Base-by-base conservation (phyloP, 2,113 vertebrate genomes). In the Hassar affinis region DNA sequence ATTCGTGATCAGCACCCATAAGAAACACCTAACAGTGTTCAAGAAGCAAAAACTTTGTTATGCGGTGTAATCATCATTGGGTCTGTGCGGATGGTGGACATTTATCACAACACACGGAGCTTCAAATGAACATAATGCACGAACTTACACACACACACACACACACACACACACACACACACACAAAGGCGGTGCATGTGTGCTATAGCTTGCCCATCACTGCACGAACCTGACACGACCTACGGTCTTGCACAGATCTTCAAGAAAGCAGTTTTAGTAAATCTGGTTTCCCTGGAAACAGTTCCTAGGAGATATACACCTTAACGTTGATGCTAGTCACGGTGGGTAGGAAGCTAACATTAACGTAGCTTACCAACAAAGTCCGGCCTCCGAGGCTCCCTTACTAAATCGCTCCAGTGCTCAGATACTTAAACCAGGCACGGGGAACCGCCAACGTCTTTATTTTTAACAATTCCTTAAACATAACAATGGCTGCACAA, bases 351-450 rank as follows among this genome's bases (percentile, higher is more conserved):
- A 61, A 25, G 81, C 81, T 82, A 75, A 25, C 47, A 1, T n/a
- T 45, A 56, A 45, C 66, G 2, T 79, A 84, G 64, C 76, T 84
- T 84, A 84, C 83, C 83, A 51, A 79, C 76, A 79, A 72, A 79
- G 52, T 79, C 83, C 52, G 76, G 54, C 27, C 77, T 84, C 61
- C 61, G 2, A 35, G n/a, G 25, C 56, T 66, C 18, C 27, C 61
- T 59, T 49, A 35, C n/a, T 33, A 17, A 54, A 27, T 2, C 62
- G 38, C 54, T 79, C 77, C 64, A 49, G 66, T 14, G 71, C 64
- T 3, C 30, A 72, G 25, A 6, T 62, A 11, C 7, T 74, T 15
- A 69, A 17, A 30, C 51, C 35, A 54, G n/a, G 15, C 30, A 22
- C 72, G 22, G 10, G 20, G 1, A 38, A 68, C 49, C 76, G 45